Conservation (phyloP, 2,888 invertebrate genomes). For the Lymantria monacha region DNA sequence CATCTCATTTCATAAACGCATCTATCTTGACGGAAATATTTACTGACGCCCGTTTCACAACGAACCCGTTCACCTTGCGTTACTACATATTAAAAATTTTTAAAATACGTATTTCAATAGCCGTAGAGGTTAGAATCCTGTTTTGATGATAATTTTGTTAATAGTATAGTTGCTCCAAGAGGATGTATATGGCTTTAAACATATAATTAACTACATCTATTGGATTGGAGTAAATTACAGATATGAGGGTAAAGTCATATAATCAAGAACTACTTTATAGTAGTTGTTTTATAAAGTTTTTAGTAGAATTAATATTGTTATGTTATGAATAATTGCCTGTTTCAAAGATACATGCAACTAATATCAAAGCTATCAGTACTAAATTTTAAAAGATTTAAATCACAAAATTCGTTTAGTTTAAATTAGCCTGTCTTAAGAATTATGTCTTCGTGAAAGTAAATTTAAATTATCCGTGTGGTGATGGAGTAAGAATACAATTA, state of each 20-base stretch:
- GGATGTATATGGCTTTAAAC: slow-evolving; percentile 36
- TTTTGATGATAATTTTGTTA: slow-evolving; percentile 28
- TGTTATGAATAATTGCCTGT: slow-evolving; percentile 3
- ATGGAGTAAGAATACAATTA: too few relatives aligned
- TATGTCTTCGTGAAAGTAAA: too few relatives aligned
- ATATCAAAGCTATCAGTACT: too few relatives aligned
- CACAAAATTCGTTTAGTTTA: too few relatives aligned
- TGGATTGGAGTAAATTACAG: slow-evolving; percentile 25
- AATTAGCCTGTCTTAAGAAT: too few relatives aligned
- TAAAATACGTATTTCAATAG: slow-evolving; percentile 27
- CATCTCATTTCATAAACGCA: slow-evolving; percentile 56
- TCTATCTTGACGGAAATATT: slow-evolving; percentile 60
- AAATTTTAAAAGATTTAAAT: too few relatives aligned
- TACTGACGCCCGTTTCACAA: slow-evolving; percentile 42
- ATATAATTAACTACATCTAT: slow-evolving; percentile 43
- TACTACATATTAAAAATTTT: slow-evolving; percentile 23
- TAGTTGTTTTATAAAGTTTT: not conserved
- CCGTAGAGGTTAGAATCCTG: slow-evolving; percentile 25
- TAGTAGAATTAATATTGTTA: not conserved
- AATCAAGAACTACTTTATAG: slow-evolving; percentile 6
- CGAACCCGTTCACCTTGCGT: slow-evolving; percentile 36
- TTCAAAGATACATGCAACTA: not conserved
- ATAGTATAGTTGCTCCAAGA: slow-evolving; percentile 34
- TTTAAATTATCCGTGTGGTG: too few relatives aligned
- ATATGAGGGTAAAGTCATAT: slow-evolving; percentile 15